Base-by-base conservation (phyloP, 2,113 vertebrate species). In the Cephalopholis sonnerati region DNA sequence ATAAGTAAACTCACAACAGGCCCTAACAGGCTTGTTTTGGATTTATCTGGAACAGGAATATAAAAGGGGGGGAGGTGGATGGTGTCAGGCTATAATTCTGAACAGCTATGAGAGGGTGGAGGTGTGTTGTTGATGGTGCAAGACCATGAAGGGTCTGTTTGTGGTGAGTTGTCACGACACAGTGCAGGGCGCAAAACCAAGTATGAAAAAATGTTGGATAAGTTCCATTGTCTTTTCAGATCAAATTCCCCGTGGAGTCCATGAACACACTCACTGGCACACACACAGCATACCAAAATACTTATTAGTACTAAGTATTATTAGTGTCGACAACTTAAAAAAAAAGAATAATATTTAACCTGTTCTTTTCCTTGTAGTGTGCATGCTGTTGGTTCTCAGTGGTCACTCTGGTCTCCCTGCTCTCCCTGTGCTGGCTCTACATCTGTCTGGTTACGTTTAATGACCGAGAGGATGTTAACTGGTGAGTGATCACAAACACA, bases 401-500 rank as follows among this genome's bases (percentile, higher is more conserved):
- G 70, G 90, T 98, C 74, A 73, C 91, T 72, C n/a, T 92, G 9
- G 92, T 96, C 74, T 96, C 95, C 86, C 81, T 98, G 65, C 93
- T 97, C 32, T 94, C 95, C 0, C 69, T 97, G 68, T 94, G 85
- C 73, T 99, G 98, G 98, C 93, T 99, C 83, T 98, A 98, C 83
- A 85, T 98, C 2, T 95, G 95, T 71, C 87, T 97, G 76, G 87
- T 96, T 79, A 93, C 96, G 32, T 97, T 95, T 90, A 99, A 99
- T 82, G 97, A 98, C 90, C 95, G 91, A 73, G 96, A 98, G 76
- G 96, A 97, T 77, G 90, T 99, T 89, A 99, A 99, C 9, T 95
- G 96, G 98, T 99, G 87, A 96, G 90, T 54, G 55, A 82, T 51
- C 29, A 15, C 63, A 79, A 0, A 44, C 53, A n/a, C 29, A 29